Evolutionary conservation across 2,888 invertebrate genomes (phyloP).

Genomic region (Pseudococcus jackbeardsleyi): DNA sequence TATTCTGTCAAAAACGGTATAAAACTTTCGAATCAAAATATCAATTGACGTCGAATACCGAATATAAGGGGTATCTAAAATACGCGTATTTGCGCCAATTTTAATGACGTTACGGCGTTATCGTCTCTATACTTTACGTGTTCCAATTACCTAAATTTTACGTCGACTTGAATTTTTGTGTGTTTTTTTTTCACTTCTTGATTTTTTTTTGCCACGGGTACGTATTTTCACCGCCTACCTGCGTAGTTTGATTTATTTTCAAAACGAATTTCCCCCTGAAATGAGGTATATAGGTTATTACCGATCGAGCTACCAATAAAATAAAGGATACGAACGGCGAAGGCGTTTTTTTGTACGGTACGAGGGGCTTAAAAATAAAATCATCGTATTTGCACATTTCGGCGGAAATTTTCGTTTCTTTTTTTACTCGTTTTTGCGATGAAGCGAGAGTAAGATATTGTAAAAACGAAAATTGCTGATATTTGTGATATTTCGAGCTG

Average conservation of each 20-base stretch:
- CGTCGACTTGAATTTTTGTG: constrained; percentile 21
- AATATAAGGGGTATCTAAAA: constrained; percentile 30
- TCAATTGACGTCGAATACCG: constrained; percentile 31
- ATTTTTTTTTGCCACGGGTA: not conserved
- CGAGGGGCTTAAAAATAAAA: constrained; percentile 12
- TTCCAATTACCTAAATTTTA: constrained; percentile 40
- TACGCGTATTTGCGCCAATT: constrained; percentile 11
- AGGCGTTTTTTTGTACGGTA: not conserved
- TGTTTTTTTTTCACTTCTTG: not conserved
- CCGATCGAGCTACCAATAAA: constrained; percentile 13
- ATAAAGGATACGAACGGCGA: not conserved
- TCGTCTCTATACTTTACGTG: constrained; percentile 16
- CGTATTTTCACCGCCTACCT: not conserved
- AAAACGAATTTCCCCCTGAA: constrained; percentile 42
- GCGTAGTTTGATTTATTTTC: constrained; percentile 31
- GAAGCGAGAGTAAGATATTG: not conserved
- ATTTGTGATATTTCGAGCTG: not conserved
- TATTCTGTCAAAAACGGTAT: constrained; percentile 45
- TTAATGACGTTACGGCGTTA: constrained; percentile 34
- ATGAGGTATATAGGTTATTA: constrained; percentile 23
- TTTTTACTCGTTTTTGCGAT: not conserved
- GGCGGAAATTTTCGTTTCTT: not conserved
- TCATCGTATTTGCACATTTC: constrained; percentile 36
- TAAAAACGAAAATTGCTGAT: not conserved
- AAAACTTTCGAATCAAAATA: constrained; percentile 45